Evolutionary conservation across 1,140 invertebrate genomes (phyloP), one percentile per base, ranked within the genome.

Genomic region (Drosophila rufa): DNA sequence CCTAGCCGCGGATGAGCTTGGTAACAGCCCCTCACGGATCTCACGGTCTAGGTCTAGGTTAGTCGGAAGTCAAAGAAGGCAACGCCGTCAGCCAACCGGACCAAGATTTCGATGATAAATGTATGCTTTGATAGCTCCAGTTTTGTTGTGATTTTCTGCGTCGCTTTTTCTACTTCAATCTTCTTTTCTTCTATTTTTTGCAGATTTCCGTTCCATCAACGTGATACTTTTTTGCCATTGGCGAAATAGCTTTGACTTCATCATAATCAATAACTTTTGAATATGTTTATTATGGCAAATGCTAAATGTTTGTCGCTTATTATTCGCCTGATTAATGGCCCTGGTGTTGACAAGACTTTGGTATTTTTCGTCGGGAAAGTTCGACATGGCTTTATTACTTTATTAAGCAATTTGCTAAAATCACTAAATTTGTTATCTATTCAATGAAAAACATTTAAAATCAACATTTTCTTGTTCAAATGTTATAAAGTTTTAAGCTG

Each of bases 41-140:
- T 87, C 83, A 80, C 71, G 83, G 80, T 79, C 85, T 90, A 79
- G 85, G 84, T 86, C 82, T 82, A 87, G 75, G 64, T 61, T 68
- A 74, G 46, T 78, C 77, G 84, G 84, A 89, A 89, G 84, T 89
- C 15, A 73, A 73, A 73, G 69, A 73, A 71, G 67, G 45, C 69
- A 73, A 51, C 69, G 59, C 66, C 65, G 25, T 17, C 38, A 58
- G 51, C 64, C 55, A 76, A 87, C 70, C 83, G 78, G 61, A 84
- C 81, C 80, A 82, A 89, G 64, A 57, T 59, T 78, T 90, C 62
- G 84, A 80, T 87, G 68, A 87, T 90, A 89, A 84, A 90, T 87
- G 82, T 70, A 58, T 66, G 74, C 53, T 71, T 79, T 78, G 65
- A 78, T 78, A 78, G 76, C 75, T 79, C 66, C 60, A 73, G 67